phyloP scores from a whole-genome alignment of 2,113 vertebrate species.

The Manacus vitellinus region DNA sequence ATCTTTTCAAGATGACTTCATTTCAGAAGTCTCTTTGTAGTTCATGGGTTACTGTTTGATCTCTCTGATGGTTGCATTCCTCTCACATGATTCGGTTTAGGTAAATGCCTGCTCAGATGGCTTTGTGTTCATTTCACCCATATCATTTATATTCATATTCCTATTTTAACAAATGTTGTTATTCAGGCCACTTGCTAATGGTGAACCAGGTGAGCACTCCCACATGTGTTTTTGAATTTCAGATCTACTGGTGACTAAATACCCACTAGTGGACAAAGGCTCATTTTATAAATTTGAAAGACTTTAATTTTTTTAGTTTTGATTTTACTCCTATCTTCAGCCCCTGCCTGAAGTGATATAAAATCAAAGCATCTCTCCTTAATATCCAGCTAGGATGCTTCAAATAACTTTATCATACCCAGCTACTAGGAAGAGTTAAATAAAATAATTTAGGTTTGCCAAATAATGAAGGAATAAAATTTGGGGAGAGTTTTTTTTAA shows the following conservation, averaged over 20 bases:
- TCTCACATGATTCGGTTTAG: neutral
- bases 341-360: accelerated
- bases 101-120: neutral
- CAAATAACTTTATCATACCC: neutral
- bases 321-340: accelerated
- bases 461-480: neutral
- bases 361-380: neutral
- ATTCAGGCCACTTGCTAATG: neutral
- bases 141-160: neutral
- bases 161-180: neutral
- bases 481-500: neutral
- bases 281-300: neutral
- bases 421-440: neutral
- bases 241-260: neutral
- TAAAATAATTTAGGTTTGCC: neutral
- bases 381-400: neutral
- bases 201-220: neutral
- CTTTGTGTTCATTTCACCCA: neutral
- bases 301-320: neutral
- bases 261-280: neutral
- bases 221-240: neutral
- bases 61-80: neutral
- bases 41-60: neutral
- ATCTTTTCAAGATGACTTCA: neutral
- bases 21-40: neutral